Evolutionary conservation across 1,140 invertebrate genomes (phyloP).

Genomic region (Rhopalosiphum maidis): DNA sequence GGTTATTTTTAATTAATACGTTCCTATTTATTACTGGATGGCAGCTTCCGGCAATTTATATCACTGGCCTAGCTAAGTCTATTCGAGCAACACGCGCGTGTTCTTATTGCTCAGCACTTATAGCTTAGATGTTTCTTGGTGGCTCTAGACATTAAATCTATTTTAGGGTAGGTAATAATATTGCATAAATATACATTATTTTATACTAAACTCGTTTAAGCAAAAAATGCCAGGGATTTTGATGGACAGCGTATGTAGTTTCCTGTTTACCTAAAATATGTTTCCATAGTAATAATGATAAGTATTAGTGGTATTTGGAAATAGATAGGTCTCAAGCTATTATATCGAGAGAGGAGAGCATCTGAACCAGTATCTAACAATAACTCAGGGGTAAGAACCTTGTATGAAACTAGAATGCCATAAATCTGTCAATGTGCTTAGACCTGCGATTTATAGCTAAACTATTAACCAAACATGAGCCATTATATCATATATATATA

Average conservation of each 20-base stretch:
- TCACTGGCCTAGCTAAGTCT: too few species aligned
- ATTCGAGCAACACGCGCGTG: not conserved
- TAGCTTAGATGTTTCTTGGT: not conserved
- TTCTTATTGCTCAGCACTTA: not conserved
- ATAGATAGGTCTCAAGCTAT: not conserved
- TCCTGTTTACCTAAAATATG: not conserved
- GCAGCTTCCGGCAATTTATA: not conserved
- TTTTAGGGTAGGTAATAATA: not conserved
- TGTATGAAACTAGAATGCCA: constrained; percentile 40
- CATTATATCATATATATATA: not conserved
- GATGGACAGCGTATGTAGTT: not conserved
- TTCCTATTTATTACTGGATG: not conserved
- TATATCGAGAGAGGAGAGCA: not conserved
- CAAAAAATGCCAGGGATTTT: not conserved
- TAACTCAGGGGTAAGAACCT: constrained; percentile 9
- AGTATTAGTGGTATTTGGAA: not conserved
- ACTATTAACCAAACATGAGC: constrained; percentile 27
- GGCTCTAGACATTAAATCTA: not conserved
- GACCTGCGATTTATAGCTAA: constrained; percentile 37
- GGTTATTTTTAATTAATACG: constrained; percentile 43
- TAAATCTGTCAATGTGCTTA: constrained; percentile 49
- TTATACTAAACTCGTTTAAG: not conserved
- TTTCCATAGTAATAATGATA: not conserved
- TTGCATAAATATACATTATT: not conserved
- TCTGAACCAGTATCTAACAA: not conserved